These are phyloP conservation scores for Beris morrisii DNA, from an alignment of 2,888 invertebrate genomes.

Conservation along the genomic window DNA sequence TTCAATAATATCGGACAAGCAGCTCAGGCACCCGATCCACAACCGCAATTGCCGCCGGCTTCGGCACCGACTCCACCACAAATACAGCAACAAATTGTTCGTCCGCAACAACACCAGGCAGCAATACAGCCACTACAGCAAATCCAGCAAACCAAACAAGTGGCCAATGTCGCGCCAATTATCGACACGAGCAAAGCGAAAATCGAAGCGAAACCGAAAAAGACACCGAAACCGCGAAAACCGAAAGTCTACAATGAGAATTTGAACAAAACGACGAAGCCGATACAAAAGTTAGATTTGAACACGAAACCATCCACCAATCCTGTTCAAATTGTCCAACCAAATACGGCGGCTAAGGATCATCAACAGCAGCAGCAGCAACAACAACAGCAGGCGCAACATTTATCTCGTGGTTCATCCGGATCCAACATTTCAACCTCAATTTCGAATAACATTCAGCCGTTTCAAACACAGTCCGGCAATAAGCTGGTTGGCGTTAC, in stretches of 20 bases:
- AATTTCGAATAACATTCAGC: conserved; percentile 47
- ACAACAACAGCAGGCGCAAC: conserved; percentile 1
- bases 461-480: conserved; percentile 50
- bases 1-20: conserved; percentile 54
- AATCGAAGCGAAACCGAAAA: conserved; percentile 41
- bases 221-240: conserved; percentile 44
- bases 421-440: conserved; percentile 39
- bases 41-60: conserved; percentile 20
- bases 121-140: conserved; percentile 43
- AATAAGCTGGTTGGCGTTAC: conserved; percentile 54
- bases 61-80: conserved; percentile 39
- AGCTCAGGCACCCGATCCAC: conserved; percentile 37
- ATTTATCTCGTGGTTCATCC: conserved; percentile 5
- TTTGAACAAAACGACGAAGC: conserved; percentile 53
- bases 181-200: conserved; percentile 54
- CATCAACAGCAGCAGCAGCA: conserved; percentile 41
- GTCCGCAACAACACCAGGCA: conserved; percentile 48
- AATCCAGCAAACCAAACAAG: conserved; percentile 48
- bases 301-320: conserved; percentile 52
- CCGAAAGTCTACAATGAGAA: conserved; percentile 40
- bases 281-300: conserved; percentile 54
- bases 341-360: conserved; percentile 46
- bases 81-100: conserved; percentile 52
- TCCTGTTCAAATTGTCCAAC: conserved; percentile 55
- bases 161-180: conserved; percentile 55